phyloP scores from a whole-genome alignment of 2,113 vertebrate species.

The Epinephelus lanceolatus region DNA sequence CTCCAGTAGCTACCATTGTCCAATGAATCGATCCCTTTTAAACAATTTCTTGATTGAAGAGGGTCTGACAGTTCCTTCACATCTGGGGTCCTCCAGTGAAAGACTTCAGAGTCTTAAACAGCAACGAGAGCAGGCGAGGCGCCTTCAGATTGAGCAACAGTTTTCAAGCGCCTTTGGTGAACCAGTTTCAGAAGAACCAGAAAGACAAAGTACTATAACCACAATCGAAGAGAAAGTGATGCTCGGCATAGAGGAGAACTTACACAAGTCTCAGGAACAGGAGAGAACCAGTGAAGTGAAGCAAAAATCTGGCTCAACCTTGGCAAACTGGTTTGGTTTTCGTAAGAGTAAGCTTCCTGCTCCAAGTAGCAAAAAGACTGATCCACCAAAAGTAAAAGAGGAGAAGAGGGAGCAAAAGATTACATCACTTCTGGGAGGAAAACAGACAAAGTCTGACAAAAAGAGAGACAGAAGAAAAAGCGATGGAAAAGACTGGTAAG shows the following conservation, averaged over 20 bases:
- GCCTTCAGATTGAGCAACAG: conserved; percentile 81
- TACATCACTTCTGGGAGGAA: conserved; percentile 88
- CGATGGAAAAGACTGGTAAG: conserved; percentile 86
- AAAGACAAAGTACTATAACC: conserved; percentile 85
- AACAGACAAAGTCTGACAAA: conserved; percentile 88
- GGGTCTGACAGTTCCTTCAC: conserved; percentile 70
- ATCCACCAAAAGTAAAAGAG: conserved; percentile 87
- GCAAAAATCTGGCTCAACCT: conserved; percentile 87
- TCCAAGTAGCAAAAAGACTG: conserved; percentile 87
- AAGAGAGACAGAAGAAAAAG: conserved; percentile 90
- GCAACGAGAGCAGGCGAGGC: conserved; percentile 80
- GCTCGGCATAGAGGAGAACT: conserved; percentile 94
- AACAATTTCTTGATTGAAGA: conserved; percentile 82
- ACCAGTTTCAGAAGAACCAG: conserved; percentile 86
- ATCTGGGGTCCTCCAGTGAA: conserved; percentile 77
- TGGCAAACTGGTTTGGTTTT: conserved; percentile 96
- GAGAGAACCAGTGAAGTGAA: conserved; percentile 85
- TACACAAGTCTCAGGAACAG: conserved; percentile 91
- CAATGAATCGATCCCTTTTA: conserved; percentile 86
- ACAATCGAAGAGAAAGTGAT: conserved; percentile 97
- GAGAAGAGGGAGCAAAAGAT: conserved; percentile 90
- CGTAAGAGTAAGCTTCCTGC: conserved; percentile 92
- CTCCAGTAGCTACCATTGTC: conserved; percentile 87
- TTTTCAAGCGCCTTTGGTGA: conserved; percentile 85
- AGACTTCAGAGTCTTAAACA: conserved; percentile 80